Base-by-base conservation (phyloP, 2,113 vertebrate genomes). In the Eupsittula cactorum region DNA sequence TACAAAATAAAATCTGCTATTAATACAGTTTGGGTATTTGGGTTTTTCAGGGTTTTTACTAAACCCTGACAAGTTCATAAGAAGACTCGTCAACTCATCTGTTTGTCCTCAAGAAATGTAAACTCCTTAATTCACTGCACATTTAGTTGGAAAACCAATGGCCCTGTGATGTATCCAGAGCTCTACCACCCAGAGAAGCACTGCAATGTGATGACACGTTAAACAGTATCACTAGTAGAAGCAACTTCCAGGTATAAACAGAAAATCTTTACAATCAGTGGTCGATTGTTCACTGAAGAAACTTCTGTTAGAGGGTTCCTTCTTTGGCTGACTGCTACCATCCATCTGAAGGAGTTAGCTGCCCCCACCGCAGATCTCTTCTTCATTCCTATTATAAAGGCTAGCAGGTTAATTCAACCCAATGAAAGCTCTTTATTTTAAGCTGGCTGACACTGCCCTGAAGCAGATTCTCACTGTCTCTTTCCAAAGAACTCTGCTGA, bases 391-490 rank as follows among this genome's bases (percentile, higher is more conserved):
- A 29, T 84, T 46, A 67, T 19, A 73, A 90, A 82, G 44, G 53
- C 59, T 52, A 62, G 33, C 49, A 70, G 76, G 79, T 93, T 81
- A 90, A 88, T 88, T 93, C 52, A 93, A 86, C 88, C 75, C 85
- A 90, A 80, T 35, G 49, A 96, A 93, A 94, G 71, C 82, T 90
- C 92, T 90, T 94, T 84, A 89, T 50, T 87, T 94, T 83, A 96
- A 86, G 71, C 79, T 92, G 79, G 21, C 28, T 93, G 64, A 86
- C 68, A 70, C 16, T 69, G 37, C 24, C 63, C 49, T 74, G 49
- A 62, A 92, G 79, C 59, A 93, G 49, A 95, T 57, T 82, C 75
- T 88, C 70, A 79, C 52, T 78, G 20, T 82, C 70, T 94, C 49
- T 80, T 90, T 93, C 63, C 75, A 82, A 77, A 86, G 3, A n/a